Evolutionary conservation across 2,113 vertebrate genomes (phyloP).

Genomic region (Mixornis gularis): DNA sequence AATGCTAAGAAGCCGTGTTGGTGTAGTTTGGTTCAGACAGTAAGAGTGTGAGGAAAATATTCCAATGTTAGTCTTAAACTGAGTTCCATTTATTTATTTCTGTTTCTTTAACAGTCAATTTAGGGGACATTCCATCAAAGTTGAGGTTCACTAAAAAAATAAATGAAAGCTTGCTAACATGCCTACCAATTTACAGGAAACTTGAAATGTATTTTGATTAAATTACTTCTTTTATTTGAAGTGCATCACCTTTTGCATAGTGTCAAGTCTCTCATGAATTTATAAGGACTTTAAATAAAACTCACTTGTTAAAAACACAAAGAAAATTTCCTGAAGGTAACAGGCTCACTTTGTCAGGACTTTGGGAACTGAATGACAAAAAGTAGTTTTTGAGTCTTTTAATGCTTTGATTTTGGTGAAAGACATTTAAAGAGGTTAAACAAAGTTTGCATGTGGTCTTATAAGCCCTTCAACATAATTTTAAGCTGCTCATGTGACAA

Average conservation of each 20-base stretch:
- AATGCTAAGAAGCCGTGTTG: not conserved
- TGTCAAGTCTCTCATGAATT: not conserved
- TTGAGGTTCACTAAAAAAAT: not conserved
- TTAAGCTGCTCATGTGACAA: not conserved
- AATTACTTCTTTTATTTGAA: not conserved
- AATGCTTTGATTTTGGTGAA: not conserved
- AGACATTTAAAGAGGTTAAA: not conserved
- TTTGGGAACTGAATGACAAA: not conserved
- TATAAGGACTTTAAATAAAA: not conserved
- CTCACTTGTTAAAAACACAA: not conserved
- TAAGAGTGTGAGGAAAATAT: not conserved
- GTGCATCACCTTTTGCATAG: not conserved
- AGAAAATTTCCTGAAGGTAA: not conserved
- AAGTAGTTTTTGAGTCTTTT: not conserved
- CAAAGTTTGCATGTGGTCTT: not conserved
- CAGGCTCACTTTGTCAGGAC: not conserved
- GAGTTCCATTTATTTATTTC: not conserved
- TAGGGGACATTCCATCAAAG: not conserved
- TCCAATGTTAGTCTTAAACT: not conserved
- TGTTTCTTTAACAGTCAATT: not conserved
- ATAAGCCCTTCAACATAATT: not conserved
- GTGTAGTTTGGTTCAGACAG: not conserved
- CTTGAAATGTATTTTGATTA: not conserved
- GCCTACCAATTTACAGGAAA: not conserved
- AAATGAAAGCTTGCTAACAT: not conserved